Conservation (phyloP, 2,888 invertebrate species). For the Sturmia bella region DNA sequence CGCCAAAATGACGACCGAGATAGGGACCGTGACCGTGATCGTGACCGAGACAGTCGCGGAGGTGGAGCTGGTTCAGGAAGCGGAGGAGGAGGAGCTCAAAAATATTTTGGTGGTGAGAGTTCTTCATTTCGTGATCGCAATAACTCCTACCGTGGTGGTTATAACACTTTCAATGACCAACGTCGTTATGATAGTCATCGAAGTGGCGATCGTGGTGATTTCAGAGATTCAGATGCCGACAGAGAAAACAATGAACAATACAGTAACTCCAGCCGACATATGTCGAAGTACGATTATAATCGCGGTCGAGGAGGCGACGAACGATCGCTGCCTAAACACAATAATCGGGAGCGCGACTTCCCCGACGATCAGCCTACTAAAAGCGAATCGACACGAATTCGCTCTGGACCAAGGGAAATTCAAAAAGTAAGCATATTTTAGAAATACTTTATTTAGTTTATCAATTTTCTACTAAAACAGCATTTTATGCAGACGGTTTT, state of each 20-base stretch:
- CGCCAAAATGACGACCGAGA: slow-evolving; percentile 76
- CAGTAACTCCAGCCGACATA: slow-evolving; percentile 72
- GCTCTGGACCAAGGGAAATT: slow-evolving; percentile 75
- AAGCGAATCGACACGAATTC: slow-evolving; percentile 74
- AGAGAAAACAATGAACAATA: slow-evolving; percentile 76
- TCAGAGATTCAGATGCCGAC: slow-evolving; percentile 73
- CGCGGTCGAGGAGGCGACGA: slow-evolving; percentile 76
- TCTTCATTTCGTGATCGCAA: slow-evolving; percentile 76
- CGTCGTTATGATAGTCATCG: slow-evolving; percentile 76
- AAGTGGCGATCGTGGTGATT: slow-evolving; percentile 68
- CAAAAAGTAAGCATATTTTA: slow-evolving; percentile 74
- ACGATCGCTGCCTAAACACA: slow-evolving; percentile 70
- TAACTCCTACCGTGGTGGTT: slow-evolving; percentile 74
- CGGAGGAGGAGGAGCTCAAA: slow-evolving; percentile 72
- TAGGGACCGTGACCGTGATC: slow-evolving; percentile 73
- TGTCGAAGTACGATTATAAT: slow-evolving; percentile 73
- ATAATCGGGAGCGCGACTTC: slow-evolving; percentile 75
- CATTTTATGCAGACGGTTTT: no score
- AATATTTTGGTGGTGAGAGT: slow-evolving; percentile 72
- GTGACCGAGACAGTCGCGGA: slow-evolving; percentile 68
- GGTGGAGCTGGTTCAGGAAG: slow-evolving; percentile 68
- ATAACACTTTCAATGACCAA: slow-evolving; percentile 76
- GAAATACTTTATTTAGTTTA: not conserved
- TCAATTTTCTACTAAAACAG: no score
- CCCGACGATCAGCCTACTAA: slow-evolving; percentile 76